Base-by-base conservation (phyloP, 2,888 invertebrate genomes). In the Cryptocheilus praepositus region DNA sequence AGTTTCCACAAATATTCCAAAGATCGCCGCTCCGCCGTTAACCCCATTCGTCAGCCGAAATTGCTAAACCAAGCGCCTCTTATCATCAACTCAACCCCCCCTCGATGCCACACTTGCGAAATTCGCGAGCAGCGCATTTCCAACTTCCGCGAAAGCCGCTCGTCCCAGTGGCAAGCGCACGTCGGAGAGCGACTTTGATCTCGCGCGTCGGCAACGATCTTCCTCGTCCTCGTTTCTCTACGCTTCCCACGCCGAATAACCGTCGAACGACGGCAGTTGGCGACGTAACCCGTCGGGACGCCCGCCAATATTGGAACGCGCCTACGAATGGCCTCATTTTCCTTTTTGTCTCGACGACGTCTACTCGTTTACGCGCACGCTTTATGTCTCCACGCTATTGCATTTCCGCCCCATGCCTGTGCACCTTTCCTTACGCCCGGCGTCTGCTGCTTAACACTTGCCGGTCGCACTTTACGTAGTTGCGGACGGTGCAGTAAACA, bases 281-380 rank as follows among this genome's bases (percentile, higher is more conserved):
- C 49, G 36, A 36, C 36, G 36, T 11, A 36, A 8, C 36, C 36
- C 36, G 36, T 11, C n/a, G 49, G 16, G 16, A n/a, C 18, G 49
- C 16, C 3, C 49, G 49, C 49, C 49, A 49, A 49, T 49, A 49
- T 49, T 49, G 49, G 49, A 49, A 49, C 49, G 49, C 49, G 49
- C 49, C 49, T 49, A 49, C 49, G 49, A 49, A 49, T 49, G 49
- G 49, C 16, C 18, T 49, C 49, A 11, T 49, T 49, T n/a, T 49
- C 15, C 49, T n/a, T 45, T 45, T 45, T 45, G 3, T 49, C 49
- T 8, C 49, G 0, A 3, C 45, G 45, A 16, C 49, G 18, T 18
- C 49, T 5, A n/a, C 18, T 49, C 49, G n/a, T 18, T 16, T 16
- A 49, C 49, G n/a, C 25, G 25, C 25, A 5, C 45, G 49, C 49